Percentiles rank a stretch among this genome's conserved stretches.
These are phyloP conservation scores for Drosophila nannoptera DNA, from an alignment of 1,140 invertebrate species.

Conservation along the genomic window DNA sequence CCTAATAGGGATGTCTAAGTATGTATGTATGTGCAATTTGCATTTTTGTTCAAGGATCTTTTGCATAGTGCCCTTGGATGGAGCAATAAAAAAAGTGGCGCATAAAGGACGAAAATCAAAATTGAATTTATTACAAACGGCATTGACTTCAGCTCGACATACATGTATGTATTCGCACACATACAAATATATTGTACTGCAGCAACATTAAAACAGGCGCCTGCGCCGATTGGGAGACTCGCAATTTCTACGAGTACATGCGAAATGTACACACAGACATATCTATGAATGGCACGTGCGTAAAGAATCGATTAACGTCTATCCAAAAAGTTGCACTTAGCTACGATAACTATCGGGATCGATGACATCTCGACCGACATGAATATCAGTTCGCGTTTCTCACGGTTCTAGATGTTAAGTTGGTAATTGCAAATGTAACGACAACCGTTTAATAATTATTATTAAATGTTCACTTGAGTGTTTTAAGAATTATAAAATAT, in stretches of 20 bases:
- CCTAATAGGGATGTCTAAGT: background rate
- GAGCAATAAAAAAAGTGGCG: constrained; percentile 16
- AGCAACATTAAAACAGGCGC: constrained; percentile 40
- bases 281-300: constrained; percentile 20
- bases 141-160: constrained; percentile 20
- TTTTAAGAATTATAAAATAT: no score
- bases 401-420: no score
- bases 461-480: no score
- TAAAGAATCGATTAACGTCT: constrained; percentile 24
- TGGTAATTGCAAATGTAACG: no score
- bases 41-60: constrained; percentile 47
- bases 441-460: no score
- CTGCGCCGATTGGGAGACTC: constrained; percentile 31
- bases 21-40: background rate
- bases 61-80: constrained; percentile 38
- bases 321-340: background rate
- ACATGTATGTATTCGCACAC: background rate
- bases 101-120: constrained; percentile 24
- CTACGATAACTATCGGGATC: constrained; percentile 2
- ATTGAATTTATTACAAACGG: constrained; percentile 26
- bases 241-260: constrained; percentile 20
- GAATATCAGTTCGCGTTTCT: background rate
- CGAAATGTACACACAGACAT: constrained; percentile 17
- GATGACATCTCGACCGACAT: constrained; percentile 13
- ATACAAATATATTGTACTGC: constrained; percentile 22